Conservation (phyloP, 2,888 invertebrate species). For the Leptinotarsa peninsularis region DNA sequence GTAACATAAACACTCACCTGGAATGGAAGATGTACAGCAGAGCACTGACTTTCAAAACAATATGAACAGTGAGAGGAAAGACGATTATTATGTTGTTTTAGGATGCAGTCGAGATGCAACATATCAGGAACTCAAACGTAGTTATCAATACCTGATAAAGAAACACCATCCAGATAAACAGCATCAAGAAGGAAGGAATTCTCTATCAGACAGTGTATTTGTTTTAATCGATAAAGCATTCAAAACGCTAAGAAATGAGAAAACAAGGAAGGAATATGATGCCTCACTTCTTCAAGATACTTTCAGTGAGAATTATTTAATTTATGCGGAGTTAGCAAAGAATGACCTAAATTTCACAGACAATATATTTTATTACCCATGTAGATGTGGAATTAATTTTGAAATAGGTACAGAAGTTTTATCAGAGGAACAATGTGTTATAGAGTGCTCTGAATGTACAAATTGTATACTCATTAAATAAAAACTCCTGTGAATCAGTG, state of each 20-base stretch:
- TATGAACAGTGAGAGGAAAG: not conserved
- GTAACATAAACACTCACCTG: not conserved
- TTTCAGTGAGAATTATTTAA: conserved; percentile 70
- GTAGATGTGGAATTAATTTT: conserved; percentile 79
- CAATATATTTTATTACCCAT: conserved; percentile 69
- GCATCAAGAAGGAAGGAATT: conserved; percentile 24
- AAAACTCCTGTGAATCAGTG: not conserved
- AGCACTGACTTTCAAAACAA: not conserved
- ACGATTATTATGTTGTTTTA: conserved; percentile 69
- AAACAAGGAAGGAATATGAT: conserved; percentile 75
- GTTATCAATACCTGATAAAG: conserved; percentile 71
- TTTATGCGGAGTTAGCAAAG: conserved; percentile 72
- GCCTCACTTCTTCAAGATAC: conserved; percentile 71
- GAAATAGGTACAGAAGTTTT: conserved; percentile 64
- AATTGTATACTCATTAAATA: conserved; percentile 73
- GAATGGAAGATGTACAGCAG: not conserved
- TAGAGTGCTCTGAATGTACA: conserved; percentile 81
- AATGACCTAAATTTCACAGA: conserved; percentile 67
- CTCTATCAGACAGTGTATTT: conserved; percentile 61
- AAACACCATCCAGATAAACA: conserved; percentile 73
- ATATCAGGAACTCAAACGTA: conserved; percentile 72
- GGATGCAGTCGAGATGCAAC: conserved; percentile 70
- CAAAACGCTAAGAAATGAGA: conserved; percentile 74
- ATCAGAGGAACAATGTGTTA: conserved; percentile 65
- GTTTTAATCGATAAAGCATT: conserved; percentile 77